These are phyloP conservation scores for Catocala nupta DNA, from an alignment of 2,888 invertebrate genomes.

Conservation along the genomic window DNA sequence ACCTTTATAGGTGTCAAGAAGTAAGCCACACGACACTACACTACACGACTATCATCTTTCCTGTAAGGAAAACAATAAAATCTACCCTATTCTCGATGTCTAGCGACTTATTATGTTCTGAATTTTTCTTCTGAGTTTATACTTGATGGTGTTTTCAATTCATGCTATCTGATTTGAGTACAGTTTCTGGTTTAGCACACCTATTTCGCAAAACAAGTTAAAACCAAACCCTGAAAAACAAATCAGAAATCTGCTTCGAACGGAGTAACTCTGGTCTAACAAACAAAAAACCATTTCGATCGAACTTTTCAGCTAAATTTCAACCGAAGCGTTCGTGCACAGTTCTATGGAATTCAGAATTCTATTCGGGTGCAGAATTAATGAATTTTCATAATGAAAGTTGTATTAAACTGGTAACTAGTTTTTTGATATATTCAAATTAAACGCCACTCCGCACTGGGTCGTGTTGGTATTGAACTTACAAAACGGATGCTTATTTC, in stretches of 20 bases:
- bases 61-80: background rate
- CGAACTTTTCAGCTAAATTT: slow-evolving; percentile 78
- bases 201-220: slow-evolving; percentile 9
- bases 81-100: too few relatives aligned
- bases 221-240: slow-evolving; percentile 53
- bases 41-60: background rate
- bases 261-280: slow-evolving; percentile 62
- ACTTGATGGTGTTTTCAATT: too few relatives aligned
- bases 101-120: background rate
- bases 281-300: slow-evolving; percentile 71
- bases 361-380: slow-evolving; percentile 69
- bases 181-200: background rate
- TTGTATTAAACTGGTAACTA: slow-evolving; percentile 54
- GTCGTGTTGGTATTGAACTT: slow-evolving; percentile 27
- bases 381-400: slow-evolving; percentile 71
- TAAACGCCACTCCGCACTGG: slow-evolving; percentile 49
- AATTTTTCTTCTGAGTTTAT: too few relatives aligned
- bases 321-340: slow-evolving; percentile 65
- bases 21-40: too few relatives aligned
- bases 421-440: slow-evolving; percentile 65
- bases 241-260: slow-evolving; percentile 63
- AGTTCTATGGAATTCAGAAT: slow-evolving; percentile 76
- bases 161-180: background rate
- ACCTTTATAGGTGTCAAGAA: too few relatives aligned
- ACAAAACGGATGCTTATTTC: slow-evolving; percentile 46